Base-by-base conservation (phyloP, 2,888 invertebrate species). In the Phalangium opilio region DNA sequence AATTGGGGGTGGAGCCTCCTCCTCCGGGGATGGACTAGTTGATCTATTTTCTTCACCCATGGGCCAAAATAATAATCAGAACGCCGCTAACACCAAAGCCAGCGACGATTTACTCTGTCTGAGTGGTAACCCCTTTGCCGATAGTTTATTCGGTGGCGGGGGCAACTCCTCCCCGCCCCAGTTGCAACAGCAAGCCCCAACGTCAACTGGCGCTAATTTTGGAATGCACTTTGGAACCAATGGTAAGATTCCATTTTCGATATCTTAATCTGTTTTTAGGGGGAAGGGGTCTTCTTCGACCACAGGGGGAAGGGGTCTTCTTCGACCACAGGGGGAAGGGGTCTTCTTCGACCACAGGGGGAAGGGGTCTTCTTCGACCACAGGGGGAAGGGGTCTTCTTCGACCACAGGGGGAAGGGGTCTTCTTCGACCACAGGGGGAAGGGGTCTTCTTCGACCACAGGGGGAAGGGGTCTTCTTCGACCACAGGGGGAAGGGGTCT, bases 61-160 rank as follows among this genome's bases (percentile, higher is more conserved):
- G 15, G 20, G 38, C 40, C 5, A 10, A 19, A n/a, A 19, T 32
- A 4, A n/a, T n/a, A n/a, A n/a, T n/a, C n/a, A n/a, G n/a, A n/a
- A n/a, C n/a, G n/a, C n/a, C n/a, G 62, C 49, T 62, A 18, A 48
- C 34, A 63, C 65, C 52, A 84, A 79, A 68, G 83, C 89, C 18
- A 86, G 86, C 12, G 90, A 90, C 61, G 87, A 90, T 69, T 71
- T 91, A 56, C 73, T 90, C 46, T 81, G 86, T 61, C 72, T 90
- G 55, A 59, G 61, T 42, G 53, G 47, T 44, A 91, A 91, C 72
- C 91, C 91, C 10, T 93, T 91, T 65, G 82, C 85, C 11, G 62
- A 64, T 53, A 64, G 60, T 48, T 57, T 67, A 12, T 61, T 62
- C 51, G 60, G 58, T 34, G 60, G 36, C 7, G 27, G 27, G 8